Base-by-base conservation (phyloP, 1,140 invertebrate species). In the Batillaria attramentaria region DNA sequence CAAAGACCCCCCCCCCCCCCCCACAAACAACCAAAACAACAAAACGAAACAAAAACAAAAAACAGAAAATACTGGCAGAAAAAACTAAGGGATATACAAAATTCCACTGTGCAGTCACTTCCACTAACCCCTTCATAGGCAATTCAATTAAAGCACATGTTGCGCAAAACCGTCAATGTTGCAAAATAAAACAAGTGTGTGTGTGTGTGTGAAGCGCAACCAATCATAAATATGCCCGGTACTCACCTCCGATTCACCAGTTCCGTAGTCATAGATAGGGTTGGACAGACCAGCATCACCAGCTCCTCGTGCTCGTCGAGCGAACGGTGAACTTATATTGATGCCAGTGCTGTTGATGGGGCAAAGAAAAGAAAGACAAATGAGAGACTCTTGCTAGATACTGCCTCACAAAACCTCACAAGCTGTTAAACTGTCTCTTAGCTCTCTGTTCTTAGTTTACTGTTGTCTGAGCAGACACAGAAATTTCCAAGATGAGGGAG, bases 181-280 rank as follows among this genome's bases (percentile, higher is more conserved):
- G 24, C 16, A 69, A 37, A 33, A 28, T 43, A 18, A 41, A n/a
- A 42, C 5, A 43, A 42, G 1, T n/a, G n/a, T 42, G 3, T 43
- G 24, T 28, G 57, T 13, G 18, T 28, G 33, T 13, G n/a, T 24
- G n/a, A 18, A 16, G 57, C 33, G 33, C 10, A 62, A 62, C n/a
- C 57, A 62, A 62, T n/a, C n/a, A 8, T 39, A 50, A 24, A 37
- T 39, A 20, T 18, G 3, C 1, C 0, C n/a, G 10, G 31, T 5
- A 31, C 43, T 54, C 57, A 80, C 66, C 31, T 46, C 66, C 16
- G 60, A 46, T 24, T 62, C 74, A 42, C 69, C 78, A 41, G 43
- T 77, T 20, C 81, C 81, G 57, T 82, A 82, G 76, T 82, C 81
- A 54, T 80, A 82, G 57, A 80, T 72, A n/a, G 81, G 81, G 65